Conservation (phyloP, 2,797 vertebrate genomes). For the Choloepus didactylus region DNA sequence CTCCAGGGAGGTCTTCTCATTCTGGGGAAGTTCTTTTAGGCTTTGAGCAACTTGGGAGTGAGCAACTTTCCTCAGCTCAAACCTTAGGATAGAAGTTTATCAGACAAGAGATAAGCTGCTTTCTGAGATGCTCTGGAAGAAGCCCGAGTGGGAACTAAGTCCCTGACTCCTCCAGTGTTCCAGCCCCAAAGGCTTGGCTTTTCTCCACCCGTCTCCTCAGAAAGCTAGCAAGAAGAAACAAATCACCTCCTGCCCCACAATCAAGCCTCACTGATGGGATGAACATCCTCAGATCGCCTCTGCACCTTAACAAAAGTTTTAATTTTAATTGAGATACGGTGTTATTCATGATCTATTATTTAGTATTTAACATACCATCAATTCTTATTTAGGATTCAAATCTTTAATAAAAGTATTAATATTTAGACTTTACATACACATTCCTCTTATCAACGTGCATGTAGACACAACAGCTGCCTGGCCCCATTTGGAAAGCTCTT, state of each 20-base stretch:
- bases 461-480: background rate
- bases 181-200: background rate
- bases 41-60: background rate
- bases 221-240: background rate
- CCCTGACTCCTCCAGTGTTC: background rate
- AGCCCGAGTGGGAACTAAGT: background rate
- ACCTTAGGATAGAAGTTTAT: background rate
- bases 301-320: background rate
- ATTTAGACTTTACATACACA: background rate
- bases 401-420: background rate
- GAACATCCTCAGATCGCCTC: background rate
- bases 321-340: background rate
- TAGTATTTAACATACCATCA: constrained; percentile 2
- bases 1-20: background rate
- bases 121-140: background rate
- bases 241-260: background rate
- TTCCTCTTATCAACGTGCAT: background rate
- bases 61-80: background rate
- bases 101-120: background rate
- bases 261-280: background rate
- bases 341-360: background rate
- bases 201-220: background rate
- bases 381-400: constrained; percentile 1
- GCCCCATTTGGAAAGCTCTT: background rate
- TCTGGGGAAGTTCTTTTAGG: background rate